Evolutionary conservation across 2,113 vertebrate species (phyloP), one percentile per base, ranked within the genome.

Genomic region (Pseudorhombus dupliciocellatus): DNA sequence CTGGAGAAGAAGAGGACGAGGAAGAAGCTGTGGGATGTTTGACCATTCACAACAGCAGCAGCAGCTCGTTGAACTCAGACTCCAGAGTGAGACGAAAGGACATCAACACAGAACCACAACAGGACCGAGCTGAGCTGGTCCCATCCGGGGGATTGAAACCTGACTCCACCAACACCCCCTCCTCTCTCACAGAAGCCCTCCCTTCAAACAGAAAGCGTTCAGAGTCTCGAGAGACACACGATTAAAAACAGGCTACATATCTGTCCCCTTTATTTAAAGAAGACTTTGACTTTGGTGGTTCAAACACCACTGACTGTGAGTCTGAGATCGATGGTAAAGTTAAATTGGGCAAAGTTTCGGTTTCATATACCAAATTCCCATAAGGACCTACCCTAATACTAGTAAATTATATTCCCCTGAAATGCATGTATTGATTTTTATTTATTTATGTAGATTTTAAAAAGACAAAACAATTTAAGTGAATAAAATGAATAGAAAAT

Each of bases 61-160:
- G 56, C 54, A 26, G 31, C 10, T 52, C 18, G n/a, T 12, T 69
- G 52, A n/a, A 56, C 28, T 80, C 52, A 24, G 34, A 65, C 60
- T 48, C 62, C 15, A 28, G 60, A 53, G 21, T 70, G 22, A 62
- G 7, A 30, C n/a, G 21, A 58, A n/a, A 40, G 7, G 31, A 48
- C 50, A 34, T 26, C 52, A 59, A 54, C 15, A 60, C 57, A 66
- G 68, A 82, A 79, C 68, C 81, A 64, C 71, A 78, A 54, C 75
- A 69, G 31, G 5, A 70, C 59, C 22, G 20, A 67, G 34, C 51
- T 18, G 28, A 85, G 54, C 68, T 52, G 63, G 66, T 71, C 75
- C 75, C 79, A 59, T 73, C 64, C 73, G 67, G 68, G 59, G 42
- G 78, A 74, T 68, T 86, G 90, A 83, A 87, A 92, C 83, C 61